Conservation (phyloP, 2,797 vertebrate genomes). For the Alectoris magna region DNA sequence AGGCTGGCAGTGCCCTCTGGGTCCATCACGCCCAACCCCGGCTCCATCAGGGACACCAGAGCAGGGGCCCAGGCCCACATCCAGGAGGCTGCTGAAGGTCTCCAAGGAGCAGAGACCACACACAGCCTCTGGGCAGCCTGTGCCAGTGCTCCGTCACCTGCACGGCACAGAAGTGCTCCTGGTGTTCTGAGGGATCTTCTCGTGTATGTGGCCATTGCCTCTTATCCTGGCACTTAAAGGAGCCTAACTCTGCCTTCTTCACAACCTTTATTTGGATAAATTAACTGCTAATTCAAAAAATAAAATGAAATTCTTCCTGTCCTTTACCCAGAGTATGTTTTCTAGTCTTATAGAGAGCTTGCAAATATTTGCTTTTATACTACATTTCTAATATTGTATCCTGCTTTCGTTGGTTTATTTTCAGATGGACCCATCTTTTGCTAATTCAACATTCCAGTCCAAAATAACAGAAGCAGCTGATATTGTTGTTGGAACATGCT, state of each 20-base stretch:
- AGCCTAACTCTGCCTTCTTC: not conserved
- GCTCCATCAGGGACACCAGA: not conserved
- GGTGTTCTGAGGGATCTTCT: not conserved
- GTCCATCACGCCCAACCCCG: not conserved
- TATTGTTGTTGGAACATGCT: conserved; percentile 35
- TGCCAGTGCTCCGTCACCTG: not conserved
- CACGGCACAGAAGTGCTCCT: not conserved
- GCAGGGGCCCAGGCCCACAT: not conserved
- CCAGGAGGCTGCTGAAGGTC: not conserved
- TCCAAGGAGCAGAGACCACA: not conserved
- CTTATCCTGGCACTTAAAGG: not conserved
- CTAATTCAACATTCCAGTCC: conserved; percentile 37
- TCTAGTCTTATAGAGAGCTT: not conserved
- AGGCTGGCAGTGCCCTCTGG: not conserved
- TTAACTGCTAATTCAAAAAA: not conserved
- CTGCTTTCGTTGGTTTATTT: not conserved
- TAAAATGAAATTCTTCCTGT: not conserved
- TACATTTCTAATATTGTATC: not conserved
- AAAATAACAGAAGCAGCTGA: conserved; percentile 56
- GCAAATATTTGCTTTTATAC: not conserved
- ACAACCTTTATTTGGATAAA: not conserved
- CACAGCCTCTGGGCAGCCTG: not conserved
- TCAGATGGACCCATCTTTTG: conserved; percentile 15
- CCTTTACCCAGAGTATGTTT: not conserved
- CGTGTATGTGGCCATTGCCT: not conserved